phyloP scores from a whole-genome alignment of 1,140 invertebrate species.

The Spodoptera litura region DNA sequence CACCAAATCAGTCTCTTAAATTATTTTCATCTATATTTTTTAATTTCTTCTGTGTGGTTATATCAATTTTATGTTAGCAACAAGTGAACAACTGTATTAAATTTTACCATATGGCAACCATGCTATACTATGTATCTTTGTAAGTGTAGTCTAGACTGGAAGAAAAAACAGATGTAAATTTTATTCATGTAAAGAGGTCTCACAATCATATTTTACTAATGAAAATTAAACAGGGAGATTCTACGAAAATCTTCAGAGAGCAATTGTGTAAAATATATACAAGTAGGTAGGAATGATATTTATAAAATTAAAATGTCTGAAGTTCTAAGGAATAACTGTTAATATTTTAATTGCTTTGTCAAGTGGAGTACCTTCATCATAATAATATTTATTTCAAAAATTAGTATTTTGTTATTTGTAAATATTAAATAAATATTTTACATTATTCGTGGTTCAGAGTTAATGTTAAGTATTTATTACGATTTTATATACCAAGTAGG shows the following conservation, averaged over 20 bases:
- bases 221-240: conserved; percentile 53
- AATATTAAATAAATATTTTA: too few relatives aligned
- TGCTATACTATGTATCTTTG: background rate
- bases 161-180: conserved; percentile 55
- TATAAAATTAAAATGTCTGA: background rate
- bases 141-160: conserved; percentile 22
- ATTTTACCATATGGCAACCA: conserved; percentile 19
- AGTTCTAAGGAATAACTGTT: too few relatives aligned
- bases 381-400: too few relatives aligned
- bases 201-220: conserved; percentile 53
- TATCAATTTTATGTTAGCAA: background rate
- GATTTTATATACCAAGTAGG: too few relatives aligned
- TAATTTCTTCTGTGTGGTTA: background rate
- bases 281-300: background rate
- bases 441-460: too few relatives aligned
- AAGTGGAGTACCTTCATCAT: too few relatives aligned
- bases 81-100: background rate
- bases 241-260: conserved; percentile 35
- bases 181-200: conserved; percentile 55
- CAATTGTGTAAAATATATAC: conserved; percentile 27
- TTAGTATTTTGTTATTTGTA: too few relatives aligned
- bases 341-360: too few relatives aligned
- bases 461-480: too few relatives aligned
- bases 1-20: too few relatives aligned
- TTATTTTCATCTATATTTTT: too few relatives aligned